Evolutionary conservation across 2,888 invertebrate genomes (phyloP), one percentile per base, ranked within the genome.

Genomic region (Eumerus sabulonum): DNA sequence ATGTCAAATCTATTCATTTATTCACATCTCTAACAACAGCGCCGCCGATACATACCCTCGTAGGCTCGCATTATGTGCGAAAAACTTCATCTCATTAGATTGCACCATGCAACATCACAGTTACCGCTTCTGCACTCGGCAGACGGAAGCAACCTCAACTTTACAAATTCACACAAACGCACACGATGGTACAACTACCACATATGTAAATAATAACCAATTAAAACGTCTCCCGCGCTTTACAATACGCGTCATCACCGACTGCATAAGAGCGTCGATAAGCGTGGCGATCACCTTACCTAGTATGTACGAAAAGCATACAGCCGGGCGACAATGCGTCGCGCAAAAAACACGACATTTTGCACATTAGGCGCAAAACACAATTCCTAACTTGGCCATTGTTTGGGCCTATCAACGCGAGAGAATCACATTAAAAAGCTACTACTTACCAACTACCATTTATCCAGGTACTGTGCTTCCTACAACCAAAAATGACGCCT

Each of bases 211-310:
- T 76, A 81, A 76, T 71, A 81, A 81, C 70, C 81, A 81, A 81
- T 81, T 81, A 81, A 81, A 76, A 71, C 81, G 71, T 71, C 76
- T 81, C 76, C 79, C 74, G 79, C 79, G 64, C 79, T 51, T 73
- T 53, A 38, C 59, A 63, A 54, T 63, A 50, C 59, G 44, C 56
- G 48, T 53, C 74, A 60, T 62, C 53, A 16, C 45, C 64, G 56
- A 57, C 48, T 27, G 27, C 27, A 16, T 59, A 54, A 70, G 60
- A 48, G 66, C 53, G 67, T 19, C 44, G 50, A 14, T 47, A 14
- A 27, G 27, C 27, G 7, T 27, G 27, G 27, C 27, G 27, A 27
- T 27, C 27, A 7, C 7, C 7, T 27, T 27, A 7, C 27, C 27
- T 14, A 16, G 51, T 60, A 38, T 19, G 47, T 51, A 56, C 50